A percentile compares a stretch with the other conserved stretches of the same genome.
Evolutionary conservation across 2,113 vertebrate genomes (phyloP).

Genomic region (Proterorhinus semilunaris): DNA sequence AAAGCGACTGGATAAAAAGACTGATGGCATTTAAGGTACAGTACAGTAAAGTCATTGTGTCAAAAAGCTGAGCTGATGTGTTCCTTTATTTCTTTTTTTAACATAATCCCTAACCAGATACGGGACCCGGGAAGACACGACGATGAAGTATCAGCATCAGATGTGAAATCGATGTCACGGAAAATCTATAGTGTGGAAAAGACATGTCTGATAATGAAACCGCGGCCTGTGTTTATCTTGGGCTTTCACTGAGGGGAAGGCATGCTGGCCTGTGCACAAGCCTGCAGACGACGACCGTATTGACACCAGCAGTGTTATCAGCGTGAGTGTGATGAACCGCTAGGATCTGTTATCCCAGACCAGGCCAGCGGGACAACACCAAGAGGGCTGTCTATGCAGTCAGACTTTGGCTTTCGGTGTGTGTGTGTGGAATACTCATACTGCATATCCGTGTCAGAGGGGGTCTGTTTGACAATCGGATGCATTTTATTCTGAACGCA

Average conservation of each 20-base stretch:
- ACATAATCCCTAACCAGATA: too few relatives aligned
- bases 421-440: neutral
- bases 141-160: constrained; percentile 2
- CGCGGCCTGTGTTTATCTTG: constrained; percentile 37
- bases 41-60: too few relatives aligned
- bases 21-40: neutral
- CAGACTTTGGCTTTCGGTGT: neutral
- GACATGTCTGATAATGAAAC: constrained; percentile 41
- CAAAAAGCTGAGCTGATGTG: too few relatives aligned
- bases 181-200: constrained; percentile 14
- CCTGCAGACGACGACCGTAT: constrained; percentile 13
- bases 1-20: neutral
- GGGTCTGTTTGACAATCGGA: neutral
- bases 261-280: constrained; percentile 9
- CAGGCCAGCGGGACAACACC: constrained; percentile 1
- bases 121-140: too few relatives aligned
- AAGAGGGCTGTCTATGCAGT: neutral
- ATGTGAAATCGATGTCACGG: constrained; percentile 26
- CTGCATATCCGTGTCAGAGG: neutral
- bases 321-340: constrained; percentile 13
- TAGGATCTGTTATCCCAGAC: neutral
- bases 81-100: too few relatives aligned
- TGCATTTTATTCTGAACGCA: neutral
- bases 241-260: constrained; percentile 8
- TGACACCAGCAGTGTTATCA: constrained; percentile 19